phyloP scores from a whole-genome alignment of 2,797 vertebrate species.

The Linurgus olivaceus region DNA sequence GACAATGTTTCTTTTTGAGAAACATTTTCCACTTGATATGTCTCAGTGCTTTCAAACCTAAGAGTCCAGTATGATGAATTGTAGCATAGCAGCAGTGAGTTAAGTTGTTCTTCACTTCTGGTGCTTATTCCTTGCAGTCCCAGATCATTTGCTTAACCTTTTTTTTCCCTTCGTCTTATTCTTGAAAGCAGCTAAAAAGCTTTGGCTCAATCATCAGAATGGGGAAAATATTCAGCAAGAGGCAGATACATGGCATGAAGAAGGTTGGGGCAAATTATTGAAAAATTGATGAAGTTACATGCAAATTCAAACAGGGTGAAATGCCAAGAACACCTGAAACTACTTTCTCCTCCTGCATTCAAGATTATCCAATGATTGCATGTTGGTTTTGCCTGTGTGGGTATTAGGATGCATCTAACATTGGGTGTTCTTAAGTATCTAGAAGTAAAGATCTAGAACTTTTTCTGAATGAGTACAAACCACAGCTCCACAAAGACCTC shows the following conservation, averaged over 20 bases:
- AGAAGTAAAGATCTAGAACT: not conserved
- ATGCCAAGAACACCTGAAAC: not conserved
- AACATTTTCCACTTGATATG: not conserved
- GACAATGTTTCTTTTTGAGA: not conserved
- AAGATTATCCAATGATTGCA: not conserved
- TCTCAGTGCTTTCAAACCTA: not conserved
- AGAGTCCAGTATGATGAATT: not conserved
- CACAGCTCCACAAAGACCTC: not conserved
- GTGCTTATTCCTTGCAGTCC: not conserved
- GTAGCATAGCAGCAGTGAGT: not conserved
- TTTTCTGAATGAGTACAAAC: not conserved
- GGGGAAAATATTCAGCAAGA: not conserved
- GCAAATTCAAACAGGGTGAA: not conserved
- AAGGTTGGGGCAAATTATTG: not conserved
- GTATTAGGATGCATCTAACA: not conserved
- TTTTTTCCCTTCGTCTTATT: not conserved
- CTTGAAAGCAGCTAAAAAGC: not conserved
- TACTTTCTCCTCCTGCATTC: not conserved
- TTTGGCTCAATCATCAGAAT: not conserved
- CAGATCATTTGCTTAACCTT: not conserved
- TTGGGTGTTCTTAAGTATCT: not conserved
- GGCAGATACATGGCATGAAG: not conserved
- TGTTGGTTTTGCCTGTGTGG: not conserved
- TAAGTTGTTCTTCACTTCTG: not conserved
- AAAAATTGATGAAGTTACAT: not conserved